Conservation (phyloP, 2,888 invertebrate species). For the Lepidocyrtinus sp. region DNA sequence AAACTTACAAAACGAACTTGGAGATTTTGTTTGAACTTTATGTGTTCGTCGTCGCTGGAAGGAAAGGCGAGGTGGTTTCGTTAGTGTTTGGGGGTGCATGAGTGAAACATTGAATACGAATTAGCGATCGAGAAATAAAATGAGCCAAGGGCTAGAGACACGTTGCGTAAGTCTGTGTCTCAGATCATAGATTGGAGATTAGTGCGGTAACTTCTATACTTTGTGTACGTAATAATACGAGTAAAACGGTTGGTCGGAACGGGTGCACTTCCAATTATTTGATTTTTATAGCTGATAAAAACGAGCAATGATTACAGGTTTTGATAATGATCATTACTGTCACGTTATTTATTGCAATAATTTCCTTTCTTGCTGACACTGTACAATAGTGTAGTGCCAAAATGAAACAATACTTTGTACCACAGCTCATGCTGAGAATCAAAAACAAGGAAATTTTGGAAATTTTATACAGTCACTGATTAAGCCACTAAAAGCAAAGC, state of each 20-base stretch:
- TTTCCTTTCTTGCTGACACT: conserved; percentile 25
- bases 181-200: not conserved
- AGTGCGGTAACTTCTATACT: not conserved
- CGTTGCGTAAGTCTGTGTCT: not conserved
- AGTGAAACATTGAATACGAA: not conserved
- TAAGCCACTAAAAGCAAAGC: no score
- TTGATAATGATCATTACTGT: conserved; percentile 53
- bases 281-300: conserved; percentile 60
- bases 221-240: not conserved
- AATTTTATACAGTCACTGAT: no score
- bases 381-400: no score
- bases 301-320: conserved; percentile 52
- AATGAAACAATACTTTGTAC: no score
- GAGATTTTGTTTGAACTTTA: not conserved
- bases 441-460: no score
- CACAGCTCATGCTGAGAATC: no score
- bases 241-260: conserved; percentile 25
- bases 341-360: conserved; percentile 45
- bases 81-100: not conserved
- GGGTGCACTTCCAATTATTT: conserved; percentile 58
- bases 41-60: conserved; percentile 13
- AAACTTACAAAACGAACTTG: no score
- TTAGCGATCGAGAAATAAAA: conserved; percentile 5
- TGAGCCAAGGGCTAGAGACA: conserved; percentile 19
- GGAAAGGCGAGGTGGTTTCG: conserved; percentile 24